Conservation (phyloP, 2,888 invertebrate genomes). For the Brenthis ino region DNA sequence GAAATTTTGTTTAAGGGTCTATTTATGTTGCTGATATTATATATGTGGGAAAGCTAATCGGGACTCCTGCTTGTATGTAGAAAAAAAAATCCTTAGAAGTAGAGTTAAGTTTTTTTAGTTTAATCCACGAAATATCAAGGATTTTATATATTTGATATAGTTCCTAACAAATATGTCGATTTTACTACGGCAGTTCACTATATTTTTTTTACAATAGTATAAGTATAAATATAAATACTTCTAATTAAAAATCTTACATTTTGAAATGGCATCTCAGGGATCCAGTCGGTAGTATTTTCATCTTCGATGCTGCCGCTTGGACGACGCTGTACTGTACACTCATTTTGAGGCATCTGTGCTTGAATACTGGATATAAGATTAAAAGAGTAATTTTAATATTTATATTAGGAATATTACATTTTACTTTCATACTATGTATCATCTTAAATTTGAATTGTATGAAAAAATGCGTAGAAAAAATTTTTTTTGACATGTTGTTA, state of each 20-base stretch:
- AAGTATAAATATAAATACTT: not conserved
- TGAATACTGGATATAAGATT: constrained; percentile 42
- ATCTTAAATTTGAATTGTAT: no score
- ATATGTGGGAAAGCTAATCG: no score
- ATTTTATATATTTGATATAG: no score
- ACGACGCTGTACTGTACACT: constrained; percentile 49
- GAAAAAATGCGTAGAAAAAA: no score
- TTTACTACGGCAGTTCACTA: not conserved
- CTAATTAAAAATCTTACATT: constrained; percentile 83
- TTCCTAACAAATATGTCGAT: no score
- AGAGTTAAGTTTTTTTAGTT: no score
- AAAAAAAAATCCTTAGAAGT: no score
- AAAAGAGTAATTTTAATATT: not conserved
- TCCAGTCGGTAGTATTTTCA: constrained; percentile 92
- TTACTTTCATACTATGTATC: no score
- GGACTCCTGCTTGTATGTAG: no score
- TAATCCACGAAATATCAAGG: no score
- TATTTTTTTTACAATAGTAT: not conserved
- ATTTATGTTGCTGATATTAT: not conserved
- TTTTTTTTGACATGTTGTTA: no score
- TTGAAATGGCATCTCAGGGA: constrained; percentile 95
- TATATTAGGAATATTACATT: not conserved
- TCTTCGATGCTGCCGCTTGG: constrained; percentile 86
- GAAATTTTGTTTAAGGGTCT: not conserved
- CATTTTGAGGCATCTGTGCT: constrained; percentile 46